Evolutionary conservation across 2,113 vertebrate species (phyloP), one percentile per base, ranked within the genome.

Genomic region (Tenebrosternarchus preto): DNA sequence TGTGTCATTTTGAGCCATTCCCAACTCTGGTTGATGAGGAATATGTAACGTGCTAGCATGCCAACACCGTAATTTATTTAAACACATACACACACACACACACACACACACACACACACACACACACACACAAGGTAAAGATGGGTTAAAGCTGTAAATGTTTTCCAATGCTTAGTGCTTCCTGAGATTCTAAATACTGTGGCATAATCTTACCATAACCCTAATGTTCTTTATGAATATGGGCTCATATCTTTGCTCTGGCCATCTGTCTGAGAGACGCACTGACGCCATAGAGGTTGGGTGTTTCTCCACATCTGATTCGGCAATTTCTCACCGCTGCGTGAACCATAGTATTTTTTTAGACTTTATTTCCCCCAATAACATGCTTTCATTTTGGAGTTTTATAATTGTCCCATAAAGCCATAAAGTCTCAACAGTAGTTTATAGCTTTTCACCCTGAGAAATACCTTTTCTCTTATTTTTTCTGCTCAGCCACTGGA

Each of bases 371-470:
- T 64, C 12, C 12, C 67, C 24, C 72, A 57, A 82, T 72, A 80
- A 83, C 66, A 46, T 80, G 74, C 69, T 80, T 71, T 81, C 29
- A 39, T 78, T 83, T 82, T 86, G 86, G 77, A n/a, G 56, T 79
- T 86, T 85, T 84, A 84, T 87, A 85, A 84, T 33, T 66, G 71
- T 73, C 79, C 78, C 77, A 80, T 88, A 82, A 85, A 84, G 81
- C n/a, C n/a, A n/a, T n/a, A n/a, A 86, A 80, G 27, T 87, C n/a
- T n/a, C n/a, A n/a, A 61, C 64, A 63, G 74, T 77, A 80, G 71
- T 87, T 88, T 88, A 85, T 86, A 79, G 84, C n/a, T 78, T 83
- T 76, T 86, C 87, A 83, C 72, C 83, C 87, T 73, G 78, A 39
- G 88, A 87, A 87, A 75, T 71, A 71, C 36, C 79, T 82, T 20